These are phyloP conservation scores for Rhinatrema bivittatum DNA, from an alignment of 2,797 vertebrate species.

Conservation along the genomic window DNA sequence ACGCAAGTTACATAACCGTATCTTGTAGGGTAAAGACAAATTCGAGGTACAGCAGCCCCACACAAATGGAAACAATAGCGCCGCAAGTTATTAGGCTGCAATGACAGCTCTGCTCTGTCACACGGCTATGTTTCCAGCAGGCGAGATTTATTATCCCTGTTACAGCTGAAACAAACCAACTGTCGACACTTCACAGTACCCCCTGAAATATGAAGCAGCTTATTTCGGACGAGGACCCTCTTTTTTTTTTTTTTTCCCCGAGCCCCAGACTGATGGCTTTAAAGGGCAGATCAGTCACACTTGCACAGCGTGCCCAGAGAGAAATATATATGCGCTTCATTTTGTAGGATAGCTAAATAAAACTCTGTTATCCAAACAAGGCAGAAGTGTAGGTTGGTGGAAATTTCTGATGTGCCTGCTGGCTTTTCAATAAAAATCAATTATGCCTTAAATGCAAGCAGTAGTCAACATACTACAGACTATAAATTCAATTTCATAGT, in stretches of 20 bases:
- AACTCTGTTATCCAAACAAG: slow-evolving; percentile 67
- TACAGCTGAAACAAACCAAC: slow-evolving; percentile 47
- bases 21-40: slow-evolving; percentile 1
- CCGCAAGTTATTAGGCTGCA: slow-evolving; percentile 17
- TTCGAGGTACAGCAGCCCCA: not conserved
- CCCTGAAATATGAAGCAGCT: slow-evolving; percentile 43
- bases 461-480: slow-evolving; percentile 75
- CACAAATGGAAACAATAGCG: slow-evolving; percentile 9
- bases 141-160: slow-evolving; percentile 46
- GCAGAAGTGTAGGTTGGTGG: slow-evolving; percentile 74
- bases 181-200: slow-evolving; percentile 39
- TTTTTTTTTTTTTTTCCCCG: too few relatives aligned
- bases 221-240: slow-evolving; percentile 27
- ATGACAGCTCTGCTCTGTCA: slow-evolving; percentile 18
- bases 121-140: slow-evolving; percentile 19
- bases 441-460: slow-evolving; percentile 77
- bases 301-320: slow-evolving; percentile 55
- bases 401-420: slow-evolving; percentile 84
- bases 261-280: slow-evolving; percentile 48
- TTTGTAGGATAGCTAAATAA: slow-evolving; percentile 71
- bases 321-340: slow-evolving; percentile 69
- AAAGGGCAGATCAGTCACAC: slow-evolving; percentile 58
- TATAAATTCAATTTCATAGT: slow-evolving; percentile 79
- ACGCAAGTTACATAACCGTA: slow-evolving; percentile 2
- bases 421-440: slow-evolving; percentile 90